Percentiles rank a stretch among this genome's conserved stretches.
Conservation (phyloP, 2,113 vertebrate species). For the Caranx ignobilis region DNA sequence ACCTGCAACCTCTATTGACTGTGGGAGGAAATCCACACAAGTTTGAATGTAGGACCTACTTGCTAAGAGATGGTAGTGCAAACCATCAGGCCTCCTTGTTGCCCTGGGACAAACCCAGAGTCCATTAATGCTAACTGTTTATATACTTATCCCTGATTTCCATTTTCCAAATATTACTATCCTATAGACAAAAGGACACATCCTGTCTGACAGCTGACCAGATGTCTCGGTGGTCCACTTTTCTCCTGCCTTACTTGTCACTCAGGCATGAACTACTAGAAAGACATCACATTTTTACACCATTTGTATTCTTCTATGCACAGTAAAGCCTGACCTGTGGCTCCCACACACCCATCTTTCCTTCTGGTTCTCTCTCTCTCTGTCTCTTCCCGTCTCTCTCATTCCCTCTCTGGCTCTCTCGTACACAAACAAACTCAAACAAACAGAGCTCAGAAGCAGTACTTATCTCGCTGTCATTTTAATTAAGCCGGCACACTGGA, state of each 20-base stretch:
- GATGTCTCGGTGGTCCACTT: slow-evolving; percentile 9
- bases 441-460: slow-evolving; percentile 58
- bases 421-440: slow-evolving; percentile 54
- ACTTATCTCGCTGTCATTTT: slow-evolving; percentile 72
- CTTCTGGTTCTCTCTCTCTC: neutral
- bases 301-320: slow-evolving; percentile 59
- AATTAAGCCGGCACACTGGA: slow-evolving; percentile 72
- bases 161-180: slow-evolving; percentile 35
- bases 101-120: neutral
- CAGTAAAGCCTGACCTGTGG: neutral
- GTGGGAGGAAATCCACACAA: neutral
- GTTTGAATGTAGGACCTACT: neutral
- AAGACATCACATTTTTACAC: slow-evolving; percentile 42
- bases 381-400: slow-evolving; percentile 14
- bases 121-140: slow-evolving; percentile 3
- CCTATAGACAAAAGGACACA: slow-evolving; percentile 30
- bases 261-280: slow-evolving; percentile 51
- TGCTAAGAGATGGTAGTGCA: neutral
- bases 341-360: slow-evolving; percentile 4
- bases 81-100: neutral
- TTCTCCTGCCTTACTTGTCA: slow-evolving; percentile 45
- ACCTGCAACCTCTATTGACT: neutral
- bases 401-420: slow-evolving; percentile 15
- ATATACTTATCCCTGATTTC: slow-evolving; percentile 6
- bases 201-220: slow-evolving; percentile 48